Conservation (phyloP, 2,797 vertebrate species). For the Falco berigora region DNA sequence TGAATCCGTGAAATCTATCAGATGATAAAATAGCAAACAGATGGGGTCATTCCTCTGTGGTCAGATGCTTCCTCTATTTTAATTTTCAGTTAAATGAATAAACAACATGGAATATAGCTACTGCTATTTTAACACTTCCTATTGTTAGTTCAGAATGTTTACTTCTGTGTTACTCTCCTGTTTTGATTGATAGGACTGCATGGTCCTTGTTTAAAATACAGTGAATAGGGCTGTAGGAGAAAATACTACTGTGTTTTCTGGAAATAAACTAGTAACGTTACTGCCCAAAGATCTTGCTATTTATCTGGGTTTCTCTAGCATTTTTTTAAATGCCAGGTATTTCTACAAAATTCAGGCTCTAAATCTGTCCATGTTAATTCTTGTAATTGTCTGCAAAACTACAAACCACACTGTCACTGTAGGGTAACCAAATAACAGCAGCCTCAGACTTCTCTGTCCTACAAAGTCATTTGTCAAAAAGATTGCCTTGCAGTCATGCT, state of each 20-base stretch:
- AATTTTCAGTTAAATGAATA: background rate
- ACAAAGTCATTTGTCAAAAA: slow-evolving; percentile 24
- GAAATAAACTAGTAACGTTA: background rate
- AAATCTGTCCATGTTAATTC: slow-evolving; percentile 23
- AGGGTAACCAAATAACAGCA: slow-evolving; percentile 5
- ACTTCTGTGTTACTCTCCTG: background rate
- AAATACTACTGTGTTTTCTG: background rate
- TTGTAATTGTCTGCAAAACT: background rate
- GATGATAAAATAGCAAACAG: background rate
- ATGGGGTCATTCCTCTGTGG: background rate
- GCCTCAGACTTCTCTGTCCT: background rate
- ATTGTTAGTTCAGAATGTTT: background rate
- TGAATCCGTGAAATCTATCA: background rate
- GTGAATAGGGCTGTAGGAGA: background rate
- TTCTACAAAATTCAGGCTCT: background rate
- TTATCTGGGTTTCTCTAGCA: background rate
- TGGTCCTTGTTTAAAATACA: background rate
- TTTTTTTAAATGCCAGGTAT: background rate
- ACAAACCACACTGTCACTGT: background rate
- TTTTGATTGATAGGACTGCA: background rate
- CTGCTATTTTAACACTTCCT: background rate
- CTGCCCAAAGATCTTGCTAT: background rate
- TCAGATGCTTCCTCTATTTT: background rate
- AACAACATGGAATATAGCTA: background rate
- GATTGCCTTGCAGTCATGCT: background rate